Conservation (phyloP, 2,113 vertebrate species). For the Pseudonaja textilis region DNA sequence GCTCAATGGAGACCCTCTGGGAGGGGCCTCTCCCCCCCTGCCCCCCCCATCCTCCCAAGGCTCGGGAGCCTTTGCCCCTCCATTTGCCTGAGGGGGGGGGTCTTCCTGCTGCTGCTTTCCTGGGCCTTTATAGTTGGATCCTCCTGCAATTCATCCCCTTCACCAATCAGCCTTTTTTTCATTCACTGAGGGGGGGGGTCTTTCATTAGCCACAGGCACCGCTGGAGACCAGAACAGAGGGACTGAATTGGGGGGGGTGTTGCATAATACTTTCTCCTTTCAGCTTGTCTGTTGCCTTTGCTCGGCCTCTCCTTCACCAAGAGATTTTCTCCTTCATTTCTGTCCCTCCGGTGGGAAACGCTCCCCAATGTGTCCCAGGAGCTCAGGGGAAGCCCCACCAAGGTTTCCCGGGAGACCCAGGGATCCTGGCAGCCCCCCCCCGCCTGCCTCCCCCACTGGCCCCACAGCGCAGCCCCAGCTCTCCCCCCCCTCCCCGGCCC, state of each 20-base stretch:
- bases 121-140: background rate
- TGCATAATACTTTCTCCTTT: background rate
- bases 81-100: rapidly evolving
- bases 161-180: background rate
- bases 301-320: background rate
- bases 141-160: background rate
- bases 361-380: background rate
- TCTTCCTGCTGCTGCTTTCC: background rate
- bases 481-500: background rate
- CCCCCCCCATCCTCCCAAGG: background rate
- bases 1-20: background rate
- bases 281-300: background rate
- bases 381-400: background rate
- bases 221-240: background rate
- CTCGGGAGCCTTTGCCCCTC: background rate
- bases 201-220: background rate
- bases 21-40: background rate
- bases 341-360: background rate
- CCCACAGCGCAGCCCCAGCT: background rate
- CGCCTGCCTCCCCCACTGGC: background rate
- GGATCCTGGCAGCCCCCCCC: background rate
- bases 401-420: background rate
- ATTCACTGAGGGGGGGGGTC: background rate
- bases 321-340: background rate
- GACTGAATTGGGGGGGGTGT: no score